Evolutionary conservation across 2,797 vertebrate genomes (phyloP).

Genomic region (Trichosurus vulpecula): DNA sequence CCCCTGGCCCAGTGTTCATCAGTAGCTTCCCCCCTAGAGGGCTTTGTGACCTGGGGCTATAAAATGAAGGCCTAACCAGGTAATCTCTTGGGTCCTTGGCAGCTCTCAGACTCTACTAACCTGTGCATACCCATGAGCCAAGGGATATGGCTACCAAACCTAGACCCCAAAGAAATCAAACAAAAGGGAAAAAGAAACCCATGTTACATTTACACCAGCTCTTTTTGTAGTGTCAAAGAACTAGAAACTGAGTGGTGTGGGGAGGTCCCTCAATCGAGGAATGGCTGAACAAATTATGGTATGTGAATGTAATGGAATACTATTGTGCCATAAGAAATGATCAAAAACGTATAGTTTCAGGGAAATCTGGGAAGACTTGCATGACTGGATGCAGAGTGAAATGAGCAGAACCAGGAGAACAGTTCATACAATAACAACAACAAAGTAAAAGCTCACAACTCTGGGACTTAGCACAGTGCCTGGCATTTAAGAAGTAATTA

Average conservation of each 20-base stretch:
- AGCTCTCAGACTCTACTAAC: not conserved
- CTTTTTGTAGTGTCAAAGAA: not conserved
- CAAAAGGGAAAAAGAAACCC: not conserved
- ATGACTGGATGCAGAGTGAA: not conserved
- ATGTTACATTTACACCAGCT: not conserved
- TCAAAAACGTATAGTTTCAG: not conserved
- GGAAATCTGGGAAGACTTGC: not conserved
- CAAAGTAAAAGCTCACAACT: not conserved
- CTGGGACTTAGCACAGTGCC: not conserved
- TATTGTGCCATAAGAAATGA: not conserved
- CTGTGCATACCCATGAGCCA: not conserved
- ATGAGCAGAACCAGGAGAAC: not conserved
- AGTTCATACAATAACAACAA: not conserved
- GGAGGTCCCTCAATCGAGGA: not conserved
- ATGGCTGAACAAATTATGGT: not conserved
- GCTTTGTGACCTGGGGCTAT: not conserved
- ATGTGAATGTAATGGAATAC: not conserved
- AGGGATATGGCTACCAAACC: not conserved
- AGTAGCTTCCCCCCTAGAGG: not conserved
- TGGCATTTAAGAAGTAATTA: not conserved
- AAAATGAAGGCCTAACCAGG: not conserved
- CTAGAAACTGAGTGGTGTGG: not conserved
- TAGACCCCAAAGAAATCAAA: not conserved
- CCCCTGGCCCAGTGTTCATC: not conserved
- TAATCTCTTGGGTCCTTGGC: not conserved